Evolutionary conservation across 2,888 invertebrate species (phyloP), one percentile per base, ranked within the genome.

Genomic region (Anagyrus pseudococci): DNA sequence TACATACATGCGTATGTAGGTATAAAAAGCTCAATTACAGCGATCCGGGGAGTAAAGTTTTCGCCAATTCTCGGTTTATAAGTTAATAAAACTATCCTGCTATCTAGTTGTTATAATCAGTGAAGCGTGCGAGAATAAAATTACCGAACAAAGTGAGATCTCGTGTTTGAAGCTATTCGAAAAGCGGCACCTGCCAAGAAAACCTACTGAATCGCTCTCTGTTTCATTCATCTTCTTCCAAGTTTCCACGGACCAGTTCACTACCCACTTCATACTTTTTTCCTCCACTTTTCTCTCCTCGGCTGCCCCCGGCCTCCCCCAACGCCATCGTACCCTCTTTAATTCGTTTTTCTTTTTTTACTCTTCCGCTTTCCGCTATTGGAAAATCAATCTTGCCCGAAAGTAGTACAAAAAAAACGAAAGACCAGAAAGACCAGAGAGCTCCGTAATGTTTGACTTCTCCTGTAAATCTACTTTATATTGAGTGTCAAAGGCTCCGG

Each of bases 91-190:
- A 58, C 43, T 20, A 62, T 53, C 58, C 58, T 58, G 58, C 58
- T 62, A 62, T 58, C 58, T 48, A 58, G 33, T 40, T 58, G 62
- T 62, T 47, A 62, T 48, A 54, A 62, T 62, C 62, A 58, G 58
- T 41, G 48, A 22, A 58, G 53, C 62, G 48, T 58, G 41, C 46
- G 47, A 19, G 53, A 47, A 58, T 58, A 62, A 62, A 62, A 57
- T 62, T 62, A 58, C 43, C 37, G 44, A 37, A 53, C 37, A 62
- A 62, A 62, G 58, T 62, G 58, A 53, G 62, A 62, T 62, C 62
- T 58, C 62, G 53, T 58, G 62, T 62, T 58, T 52, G 47, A 55
- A 50, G 33, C 46, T 46, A 43, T 47, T 41, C 59, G 53, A 50
- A 50, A 59, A 13, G 33, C 53, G 48, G 55, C 62, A 54, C 58